Evolutionary conservation across 2,888 invertebrate genomes (phyloP).

Genomic region (Lasius fuliginosus): DNA sequence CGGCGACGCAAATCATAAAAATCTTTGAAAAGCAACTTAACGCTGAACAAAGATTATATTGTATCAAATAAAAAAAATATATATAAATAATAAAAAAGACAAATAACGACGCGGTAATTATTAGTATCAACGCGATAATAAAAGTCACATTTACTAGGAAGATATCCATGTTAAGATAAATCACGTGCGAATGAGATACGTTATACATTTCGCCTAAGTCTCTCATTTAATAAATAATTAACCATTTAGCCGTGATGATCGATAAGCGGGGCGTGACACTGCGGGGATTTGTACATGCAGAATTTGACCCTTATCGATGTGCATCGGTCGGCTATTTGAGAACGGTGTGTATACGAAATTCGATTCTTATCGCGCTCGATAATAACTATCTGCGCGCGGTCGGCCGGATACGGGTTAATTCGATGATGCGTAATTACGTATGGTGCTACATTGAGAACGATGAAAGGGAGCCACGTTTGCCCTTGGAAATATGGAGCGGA

Average conservation of each 20-base stretch:
- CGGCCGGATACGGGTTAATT: constrained; percentile 31
- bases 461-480: constrained; percentile 11
- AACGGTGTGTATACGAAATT: constrained; percentile 40
- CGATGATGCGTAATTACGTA: constrained; percentile 48
- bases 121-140: neutral
- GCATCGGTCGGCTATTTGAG: constrained; percentile 16
- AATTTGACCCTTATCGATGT: constrained; percentile 48
- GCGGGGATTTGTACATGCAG: constrained; percentile 40
- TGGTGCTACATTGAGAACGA: constrained; percentile 2
- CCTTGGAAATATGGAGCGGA: constrained; percentile 39
- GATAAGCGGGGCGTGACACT: constrained; percentile 37
- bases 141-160: neutral
- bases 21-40: neutral
- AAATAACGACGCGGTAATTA: constrained; percentile 1
- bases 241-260: constrained; percentile 46
- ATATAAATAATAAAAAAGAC: neutral
- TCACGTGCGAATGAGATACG: constrained; percentile 46
- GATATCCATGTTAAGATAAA: neutral
- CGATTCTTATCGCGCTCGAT: constrained; percentile 44
- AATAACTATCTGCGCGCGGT: constrained; percentile 8
- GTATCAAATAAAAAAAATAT: neutral
- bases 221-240: constrained; percentile 54
- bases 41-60: neutral
- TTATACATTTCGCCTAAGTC: constrained; percentile 28
- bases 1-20: neutral